These are phyloP conservation scores for Graphium colonna DNA, from an alignment of 2,888 invertebrate species.

Conservation along the genomic window DNA sequence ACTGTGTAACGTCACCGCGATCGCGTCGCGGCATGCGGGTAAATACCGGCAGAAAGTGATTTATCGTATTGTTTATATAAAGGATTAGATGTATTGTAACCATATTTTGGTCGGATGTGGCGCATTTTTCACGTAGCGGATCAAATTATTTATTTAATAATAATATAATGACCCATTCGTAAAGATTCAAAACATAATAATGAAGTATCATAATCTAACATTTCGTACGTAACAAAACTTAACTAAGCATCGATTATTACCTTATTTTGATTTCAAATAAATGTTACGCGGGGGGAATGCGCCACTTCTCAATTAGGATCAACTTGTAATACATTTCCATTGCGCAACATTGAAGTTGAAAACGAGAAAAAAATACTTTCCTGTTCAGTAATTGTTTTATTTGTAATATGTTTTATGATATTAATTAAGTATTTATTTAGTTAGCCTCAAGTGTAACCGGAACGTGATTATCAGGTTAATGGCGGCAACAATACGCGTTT, in stretches of 20 bases:
- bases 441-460: constrained; percentile 44
- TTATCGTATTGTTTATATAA: constrained; percentile 39
- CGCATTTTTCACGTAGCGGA: constrained; percentile 31
- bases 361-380: constrained; percentile 30
- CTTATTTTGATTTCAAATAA: neutral
- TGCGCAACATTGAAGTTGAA: constrained; percentile 30
- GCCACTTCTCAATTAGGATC: constrained; percentile 23
- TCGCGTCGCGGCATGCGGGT: constrained; percentile 16
- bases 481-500: constrained; percentile 18
- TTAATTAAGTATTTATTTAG: constrained; percentile 74
- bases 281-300: constrained; percentile 26
- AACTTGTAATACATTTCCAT: constrained; percentile 35
- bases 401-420: constrained; percentile 65
- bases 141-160: no score
- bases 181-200: no score
- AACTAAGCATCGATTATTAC: neutral
- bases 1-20: constrained; percentile 6
- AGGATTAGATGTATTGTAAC: constrained; percentile 39
- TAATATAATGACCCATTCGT: no score
- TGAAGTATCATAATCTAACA: neutral
- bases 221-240: neutral
- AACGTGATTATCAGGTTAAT: constrained; percentile 25
- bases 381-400: constrained; percentile 43
- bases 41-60: constrained; percentile 26
- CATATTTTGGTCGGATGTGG: constrained; percentile 34